Conservation (phyloP, 2,113 vertebrate species). For the Mormyrus iriodes region DNA sequence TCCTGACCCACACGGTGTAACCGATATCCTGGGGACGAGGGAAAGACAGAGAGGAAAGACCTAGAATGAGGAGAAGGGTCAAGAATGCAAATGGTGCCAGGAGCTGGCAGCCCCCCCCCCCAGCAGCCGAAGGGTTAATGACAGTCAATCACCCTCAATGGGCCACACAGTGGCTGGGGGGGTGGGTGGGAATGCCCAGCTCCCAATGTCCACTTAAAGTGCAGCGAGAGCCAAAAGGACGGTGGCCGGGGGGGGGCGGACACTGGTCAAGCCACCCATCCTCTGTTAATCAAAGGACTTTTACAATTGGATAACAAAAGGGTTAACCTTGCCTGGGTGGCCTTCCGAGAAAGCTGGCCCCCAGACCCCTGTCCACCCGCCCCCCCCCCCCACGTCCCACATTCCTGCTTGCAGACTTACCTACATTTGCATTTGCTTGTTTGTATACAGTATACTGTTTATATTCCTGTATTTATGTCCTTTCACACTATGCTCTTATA, state of each 20-base stretch:
- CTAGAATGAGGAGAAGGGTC: neutral
- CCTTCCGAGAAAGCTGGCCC: constrained; percentile 38
- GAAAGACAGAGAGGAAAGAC: neutral
- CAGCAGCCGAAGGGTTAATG: constrained; percentile 38
- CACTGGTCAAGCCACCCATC: constrained; percentile 44
- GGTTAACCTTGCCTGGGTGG: constrained; percentile 64
- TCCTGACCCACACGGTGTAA: neutral
- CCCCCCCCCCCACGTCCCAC: neutral
- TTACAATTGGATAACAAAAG: constrained; percentile 63
- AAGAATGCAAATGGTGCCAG: constrained; percentile 14
- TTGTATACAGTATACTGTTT: neutral
- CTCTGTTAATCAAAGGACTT: constrained; percentile 55
- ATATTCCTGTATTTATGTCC: neutral
- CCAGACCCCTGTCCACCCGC: constrained; percentile 6
- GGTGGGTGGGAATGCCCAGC: constrained; percentile 39
- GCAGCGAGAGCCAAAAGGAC: constrained; percentile 32
- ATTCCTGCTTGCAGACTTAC: constrained; percentile 7
- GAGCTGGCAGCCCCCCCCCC: neutral
- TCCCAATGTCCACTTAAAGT: constrained; percentile 26
- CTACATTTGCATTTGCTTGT: neutral
- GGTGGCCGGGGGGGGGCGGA: constrained; percentile 35
- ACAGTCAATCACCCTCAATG: constrained; percentile 39
- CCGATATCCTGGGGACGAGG: neutral
- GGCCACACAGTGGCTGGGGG: constrained; percentile 36
- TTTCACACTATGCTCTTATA: neutral